A percentile compares a stretch with the other conserved stretches of the same genome.
These are phyloP conservation scores for Mythimna vitellina DNA, from an alignment of 2,888 invertebrate species.

Conservation along the genomic window DNA sequence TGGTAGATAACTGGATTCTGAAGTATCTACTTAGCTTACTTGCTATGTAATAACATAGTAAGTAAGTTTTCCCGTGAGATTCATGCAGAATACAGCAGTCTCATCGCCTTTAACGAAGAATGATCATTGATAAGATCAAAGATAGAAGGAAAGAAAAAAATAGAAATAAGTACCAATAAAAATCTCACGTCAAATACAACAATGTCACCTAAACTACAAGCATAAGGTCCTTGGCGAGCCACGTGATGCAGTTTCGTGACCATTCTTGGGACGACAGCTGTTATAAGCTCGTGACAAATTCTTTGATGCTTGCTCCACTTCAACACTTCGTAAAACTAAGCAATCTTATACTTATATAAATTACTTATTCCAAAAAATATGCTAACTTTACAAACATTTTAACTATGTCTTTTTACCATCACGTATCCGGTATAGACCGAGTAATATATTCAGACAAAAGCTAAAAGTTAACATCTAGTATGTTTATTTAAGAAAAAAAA, in stretches of 20 bases:
- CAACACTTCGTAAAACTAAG: constrained; percentile 50
- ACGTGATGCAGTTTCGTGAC: constrained; percentile 76
- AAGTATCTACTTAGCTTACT: not conserved
- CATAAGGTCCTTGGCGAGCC: constrained; percentile 60
- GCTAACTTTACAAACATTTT: no score
- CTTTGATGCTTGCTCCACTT: constrained; percentile 61
- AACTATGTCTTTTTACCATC: no score
- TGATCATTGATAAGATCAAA: not conserved
- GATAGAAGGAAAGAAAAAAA: not conserved
- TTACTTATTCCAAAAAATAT: no score
- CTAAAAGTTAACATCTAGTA: no score
- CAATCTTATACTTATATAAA: not conserved
- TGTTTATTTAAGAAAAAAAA: no score
- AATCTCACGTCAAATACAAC: constrained; percentile 20
- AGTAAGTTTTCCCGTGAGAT: not conserved
- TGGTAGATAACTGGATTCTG: not conserved
- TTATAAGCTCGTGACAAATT: constrained; percentile 76
- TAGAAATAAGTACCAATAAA: constrained; percentile 10
- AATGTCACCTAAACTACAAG: constrained; percentile 35
- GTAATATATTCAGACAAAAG: no score
- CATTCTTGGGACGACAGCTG: constrained; percentile 62
- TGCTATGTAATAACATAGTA: no score
- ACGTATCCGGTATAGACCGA: no score
- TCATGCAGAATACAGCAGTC: not conserved
- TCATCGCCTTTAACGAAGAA: not conserved